Percentiles rank a stretch among this genome's conserved stretches.
Conservation (phyloP, 2,888 invertebrate species). For the Aspidiotus destructor region DNA sequence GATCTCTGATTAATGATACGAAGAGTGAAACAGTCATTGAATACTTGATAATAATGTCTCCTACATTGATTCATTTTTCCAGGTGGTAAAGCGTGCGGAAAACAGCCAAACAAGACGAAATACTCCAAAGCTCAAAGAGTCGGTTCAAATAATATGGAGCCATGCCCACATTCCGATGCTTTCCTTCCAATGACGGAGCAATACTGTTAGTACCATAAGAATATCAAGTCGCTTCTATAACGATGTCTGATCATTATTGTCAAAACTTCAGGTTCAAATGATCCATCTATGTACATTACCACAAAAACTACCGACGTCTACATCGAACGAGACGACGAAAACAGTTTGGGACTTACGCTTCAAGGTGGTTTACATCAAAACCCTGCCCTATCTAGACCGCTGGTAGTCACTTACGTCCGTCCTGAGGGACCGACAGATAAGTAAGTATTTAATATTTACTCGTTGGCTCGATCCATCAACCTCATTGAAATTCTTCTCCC, state of each 20-base stretch:
- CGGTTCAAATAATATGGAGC: conserved; percentile 7
- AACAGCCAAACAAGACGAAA: conserved; percentile 16
- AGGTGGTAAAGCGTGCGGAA: conserved; percentile 21
- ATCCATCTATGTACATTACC: conserved; percentile 19
- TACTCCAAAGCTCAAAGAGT: conserved; percentile 1
- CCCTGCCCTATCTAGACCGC: conserved; percentile 56
- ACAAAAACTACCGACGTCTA: conserved; percentile 40
- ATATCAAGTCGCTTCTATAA: not conserved
- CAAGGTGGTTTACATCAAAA: conserved; percentile 62
- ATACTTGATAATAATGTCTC: too few relatives aligned
- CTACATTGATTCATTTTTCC: not conserved
- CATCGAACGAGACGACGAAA: conserved; percentile 67
- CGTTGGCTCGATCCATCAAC: not conserved
- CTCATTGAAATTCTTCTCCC: not conserved
- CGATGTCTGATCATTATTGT: not conserved
- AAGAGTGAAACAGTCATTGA: too few relatives aligned
- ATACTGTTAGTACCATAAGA: conserved; percentile 14
- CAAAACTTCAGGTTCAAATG: conserved; percentile 7
- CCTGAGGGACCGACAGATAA: conserved; percentile 79
- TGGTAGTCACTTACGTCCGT: conserved; percentile 80
- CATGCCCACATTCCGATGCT: conserved; percentile 30
- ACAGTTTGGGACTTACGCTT: conserved; percentile 80
- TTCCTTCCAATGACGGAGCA: conserved; percentile 23
- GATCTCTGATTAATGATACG: too few relatives aligned
- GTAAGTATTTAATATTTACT: conserved; percentile 41